Percentiles rank a stretch among this genome's conserved stretches.
These are phyloP conservation scores for Lagopus leucura DNA, from an alignment of 2,113 vertebrate genomes.

Conservation along the genomic window DNA sequence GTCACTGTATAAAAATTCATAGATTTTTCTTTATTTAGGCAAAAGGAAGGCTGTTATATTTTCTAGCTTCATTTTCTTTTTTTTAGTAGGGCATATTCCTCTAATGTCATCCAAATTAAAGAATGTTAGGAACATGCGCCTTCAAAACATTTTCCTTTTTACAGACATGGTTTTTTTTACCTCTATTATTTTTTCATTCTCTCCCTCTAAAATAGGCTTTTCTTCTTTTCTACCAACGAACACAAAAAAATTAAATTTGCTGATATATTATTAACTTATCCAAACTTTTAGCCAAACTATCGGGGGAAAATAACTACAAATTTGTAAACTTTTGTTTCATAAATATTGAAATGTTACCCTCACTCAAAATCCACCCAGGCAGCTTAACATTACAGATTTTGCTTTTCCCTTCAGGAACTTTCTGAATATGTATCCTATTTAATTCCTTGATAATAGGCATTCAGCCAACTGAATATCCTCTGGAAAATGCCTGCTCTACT, in stretches of 20 bases:
- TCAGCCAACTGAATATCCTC: conserved; percentile 2
- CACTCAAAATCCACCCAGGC: neutral
- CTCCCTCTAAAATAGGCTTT: neutral
- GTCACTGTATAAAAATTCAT: neutral
- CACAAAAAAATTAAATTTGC: neutral
- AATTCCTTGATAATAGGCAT: conserved; percentile 14
- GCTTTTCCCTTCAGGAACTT: conserved; percentile 33
- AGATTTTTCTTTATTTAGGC: neutral
- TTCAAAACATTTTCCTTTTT: neutral
- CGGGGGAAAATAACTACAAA: neutral
- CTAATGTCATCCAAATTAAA: neutral
- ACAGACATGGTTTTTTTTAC: fast-evolving
- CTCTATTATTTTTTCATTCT: neutral
- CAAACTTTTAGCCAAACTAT: neutral
- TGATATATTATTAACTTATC: neutral
- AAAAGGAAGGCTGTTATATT: neutral
- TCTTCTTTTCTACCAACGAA: neutral
- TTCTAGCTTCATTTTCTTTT: neutral
- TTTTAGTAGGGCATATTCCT: neutral
- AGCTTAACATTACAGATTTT: neutral
- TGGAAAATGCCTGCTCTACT: conserved; percentile 8
- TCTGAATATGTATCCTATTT: conserved; percentile 14
- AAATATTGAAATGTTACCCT: neutral
- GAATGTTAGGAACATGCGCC: neutral
- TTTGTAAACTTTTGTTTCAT: neutral